Evolutionary conservation across 2,888 invertebrate genomes (phyloP).

Genomic region (Plagodis dolabraria): DNA sequence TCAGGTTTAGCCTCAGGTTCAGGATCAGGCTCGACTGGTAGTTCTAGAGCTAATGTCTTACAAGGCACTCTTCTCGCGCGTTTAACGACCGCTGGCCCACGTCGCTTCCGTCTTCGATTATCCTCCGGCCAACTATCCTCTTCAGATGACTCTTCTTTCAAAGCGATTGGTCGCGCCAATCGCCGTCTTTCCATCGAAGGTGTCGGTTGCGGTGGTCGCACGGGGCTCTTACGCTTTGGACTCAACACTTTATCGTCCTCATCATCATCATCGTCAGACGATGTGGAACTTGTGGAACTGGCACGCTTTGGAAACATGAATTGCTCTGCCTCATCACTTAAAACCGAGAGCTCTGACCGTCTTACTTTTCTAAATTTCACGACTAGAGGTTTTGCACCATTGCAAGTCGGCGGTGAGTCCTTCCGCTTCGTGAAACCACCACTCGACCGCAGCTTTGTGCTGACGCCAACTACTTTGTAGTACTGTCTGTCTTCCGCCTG

Average conservation of each 20-base stretch:
- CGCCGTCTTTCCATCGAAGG: constrained; percentile 63
- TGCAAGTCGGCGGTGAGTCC: constrained; percentile 80
- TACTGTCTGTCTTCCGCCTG: constrained; percentile 79
- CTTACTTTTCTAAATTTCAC: constrained; percentile 91
- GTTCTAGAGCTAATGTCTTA: constrained; percentile 31
- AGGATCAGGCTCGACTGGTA: constrained; percentile 39
- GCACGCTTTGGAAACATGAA: constrained; percentile 92
- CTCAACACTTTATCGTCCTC: constrained; percentile 48
- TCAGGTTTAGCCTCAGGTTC: constrained; percentile 55
- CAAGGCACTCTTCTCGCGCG: constrained; percentile 43
- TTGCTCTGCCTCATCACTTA: constrained; percentile 94
- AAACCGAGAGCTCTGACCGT: constrained; percentile 88
- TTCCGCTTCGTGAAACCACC: constrained; percentile 69
- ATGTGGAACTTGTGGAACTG: constrained; percentile 81
- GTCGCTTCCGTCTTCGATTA: constrained; percentile 59
- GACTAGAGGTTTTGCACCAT: constrained; percentile 84
- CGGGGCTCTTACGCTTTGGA: constrained; percentile 73
- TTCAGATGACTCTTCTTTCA: constrained; percentile 78
- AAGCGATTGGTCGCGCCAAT: constrained; percentile 68
- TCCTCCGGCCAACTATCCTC: constrained; percentile 77
- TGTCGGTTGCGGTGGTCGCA: constrained; percentile 65
- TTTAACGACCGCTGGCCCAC: constrained; percentile 50
- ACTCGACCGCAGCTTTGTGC: constrained; percentile 88
- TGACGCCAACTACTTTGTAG: constrained; percentile 90
- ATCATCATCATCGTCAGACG: constrained; percentile 80